A percentile compares a stretch with the other conserved stretches of the same genome.
Evolutionary conservation across 2,888 invertebrate species (phyloP).

Genomic region (Selenia dentaria): DNA sequence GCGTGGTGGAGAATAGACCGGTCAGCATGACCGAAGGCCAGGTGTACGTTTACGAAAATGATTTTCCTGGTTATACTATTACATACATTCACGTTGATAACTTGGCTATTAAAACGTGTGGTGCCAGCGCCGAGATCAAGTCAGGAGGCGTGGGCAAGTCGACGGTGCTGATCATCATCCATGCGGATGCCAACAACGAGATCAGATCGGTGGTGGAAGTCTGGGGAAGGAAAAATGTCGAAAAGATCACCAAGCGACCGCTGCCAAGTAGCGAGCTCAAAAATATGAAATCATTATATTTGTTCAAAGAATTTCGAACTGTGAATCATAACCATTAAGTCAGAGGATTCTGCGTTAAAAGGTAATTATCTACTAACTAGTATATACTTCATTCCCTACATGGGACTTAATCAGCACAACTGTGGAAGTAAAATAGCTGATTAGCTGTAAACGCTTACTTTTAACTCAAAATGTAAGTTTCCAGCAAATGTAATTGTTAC

Average conservation of each 20-base stretch:
- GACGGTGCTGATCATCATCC: constrained; percentile 60
- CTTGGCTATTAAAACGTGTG: constrained; percentile 63
- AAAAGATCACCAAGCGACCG: constrained; percentile 2
- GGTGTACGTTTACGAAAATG: constrained; percentile 69
- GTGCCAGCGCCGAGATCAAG: constrained; percentile 59
- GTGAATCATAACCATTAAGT: constrained; percentile 52
- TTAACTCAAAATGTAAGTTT: no score
- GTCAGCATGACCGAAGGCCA: constrained; percentile 63
- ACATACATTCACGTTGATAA: constrained; percentile 70
- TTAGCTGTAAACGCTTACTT: no score
- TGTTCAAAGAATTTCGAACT: constrained; percentile 49
- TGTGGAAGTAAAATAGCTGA: no score
- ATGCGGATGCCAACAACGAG: constrained; percentile 60
- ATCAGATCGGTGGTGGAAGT: constrained; percentile 71
- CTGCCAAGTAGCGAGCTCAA: constrained; percentile 29
- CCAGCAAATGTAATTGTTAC: no score
- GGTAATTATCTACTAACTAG: no score
- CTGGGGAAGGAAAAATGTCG: constrained; percentile 55
- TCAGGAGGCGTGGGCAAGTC: constrained; percentile 60
- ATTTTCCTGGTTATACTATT: constrained; percentile 61
- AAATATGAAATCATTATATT: constrained; percentile 48
- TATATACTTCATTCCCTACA: no score
- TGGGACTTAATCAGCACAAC: no score
- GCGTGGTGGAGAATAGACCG: constrained; percentile 62
- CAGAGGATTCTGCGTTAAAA: not conserved